Evolutionary conservation across 2,797 vertebrate genomes (phyloP), one percentile per base, ranked within the genome.

Genomic region (Eutrigla gurnardus): DNA sequence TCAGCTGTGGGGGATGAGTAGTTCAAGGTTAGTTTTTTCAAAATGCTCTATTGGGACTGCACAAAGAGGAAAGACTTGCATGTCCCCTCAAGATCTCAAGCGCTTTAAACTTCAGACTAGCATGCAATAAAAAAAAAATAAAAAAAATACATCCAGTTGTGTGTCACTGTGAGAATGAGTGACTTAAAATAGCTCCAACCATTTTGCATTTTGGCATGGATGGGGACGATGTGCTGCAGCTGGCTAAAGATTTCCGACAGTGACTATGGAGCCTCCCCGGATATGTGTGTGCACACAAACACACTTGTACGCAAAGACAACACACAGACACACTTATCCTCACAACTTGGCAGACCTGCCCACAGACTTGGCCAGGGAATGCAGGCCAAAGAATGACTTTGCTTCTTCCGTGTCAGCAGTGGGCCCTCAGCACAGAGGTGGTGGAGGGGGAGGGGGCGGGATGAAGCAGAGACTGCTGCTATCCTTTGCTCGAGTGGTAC

Each of bases 191-290:
- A 87, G 67, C 73, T 76, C 36, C 25, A 18, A 73, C 74, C 75
- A 65, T 83, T 87, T 80, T 54, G 73, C 78, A 62, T 61, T 78
- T 84, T 79, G 81, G 81, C 75, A 61, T 12, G 53, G 64, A 80
- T 74, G 57, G 67, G 75, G 61, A 78, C 77, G 84, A 85, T 86
- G 68, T 78, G 74, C 75, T 87, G 81, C 86, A 89, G 86, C 84
- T 83, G 86, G 88, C 76, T 78, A 81, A 86, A 88, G 81, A 80
- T 85, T 88, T 82, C 69, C 65, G 7, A 78, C 81, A 65, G 81
- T 49, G 80, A 77, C 71, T 66, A 70, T 59, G 72, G 78, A 83
- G 79, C 75, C 54, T 83, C 75, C 45, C 77, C 3, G 53, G 75
- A 84, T 83, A 58, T 32, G 25, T 73, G 54, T 70, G 46, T 73